Conservation (phyloP, 2,888 invertebrate genomes). For the Endotricha flammealis region DNA sequence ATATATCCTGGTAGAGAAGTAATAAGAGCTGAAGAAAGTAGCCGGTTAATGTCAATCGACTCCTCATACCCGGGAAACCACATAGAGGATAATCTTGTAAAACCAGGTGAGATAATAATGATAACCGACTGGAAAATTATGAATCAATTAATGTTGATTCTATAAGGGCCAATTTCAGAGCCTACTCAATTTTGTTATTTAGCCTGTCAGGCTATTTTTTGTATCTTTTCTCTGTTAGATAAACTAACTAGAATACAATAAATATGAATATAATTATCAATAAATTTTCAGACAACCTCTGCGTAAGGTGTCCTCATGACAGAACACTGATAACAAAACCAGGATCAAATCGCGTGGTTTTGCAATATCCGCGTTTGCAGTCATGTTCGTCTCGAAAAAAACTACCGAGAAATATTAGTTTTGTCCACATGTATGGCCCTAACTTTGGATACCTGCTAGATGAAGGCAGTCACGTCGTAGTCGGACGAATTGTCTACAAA, state of each 20-base stretch:
- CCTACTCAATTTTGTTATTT: too few species aligned
- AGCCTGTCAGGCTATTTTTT: too few species aligned
- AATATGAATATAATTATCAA: too few species aligned
- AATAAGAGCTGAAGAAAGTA: constrained; percentile 34
- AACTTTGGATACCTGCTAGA: constrained; percentile 53
- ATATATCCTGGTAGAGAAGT: constrained; percentile 55
- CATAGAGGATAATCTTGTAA: constrained; percentile 29
- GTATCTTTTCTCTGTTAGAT: too few species aligned
- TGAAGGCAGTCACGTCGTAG: constrained; percentile 55
- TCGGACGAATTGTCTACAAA: constrained; percentile 50
- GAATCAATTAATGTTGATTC: too few species aligned
- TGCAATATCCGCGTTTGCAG: constrained; percentile 46
- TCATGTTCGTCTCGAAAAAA: constrained; percentile 45
- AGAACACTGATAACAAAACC: constrained; percentile 56
- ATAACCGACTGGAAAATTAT: too few species aligned
- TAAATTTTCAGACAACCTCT: constrained; percentile 37
- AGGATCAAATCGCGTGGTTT: constrained; percentile 46
- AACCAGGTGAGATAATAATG: too few species aligned
- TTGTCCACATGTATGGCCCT: constrained; percentile 58
- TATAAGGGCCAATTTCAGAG: too few species aligned
- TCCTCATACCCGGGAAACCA: constrained; percentile 13
- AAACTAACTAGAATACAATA: too few species aligned
- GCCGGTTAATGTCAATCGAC: not conserved
- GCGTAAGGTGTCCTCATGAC: constrained; percentile 65
- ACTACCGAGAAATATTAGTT: constrained; percentile 39